Base-by-base conservation (phyloP, 2,888 invertebrate genomes). In the Meandrusa payeni region DNA sequence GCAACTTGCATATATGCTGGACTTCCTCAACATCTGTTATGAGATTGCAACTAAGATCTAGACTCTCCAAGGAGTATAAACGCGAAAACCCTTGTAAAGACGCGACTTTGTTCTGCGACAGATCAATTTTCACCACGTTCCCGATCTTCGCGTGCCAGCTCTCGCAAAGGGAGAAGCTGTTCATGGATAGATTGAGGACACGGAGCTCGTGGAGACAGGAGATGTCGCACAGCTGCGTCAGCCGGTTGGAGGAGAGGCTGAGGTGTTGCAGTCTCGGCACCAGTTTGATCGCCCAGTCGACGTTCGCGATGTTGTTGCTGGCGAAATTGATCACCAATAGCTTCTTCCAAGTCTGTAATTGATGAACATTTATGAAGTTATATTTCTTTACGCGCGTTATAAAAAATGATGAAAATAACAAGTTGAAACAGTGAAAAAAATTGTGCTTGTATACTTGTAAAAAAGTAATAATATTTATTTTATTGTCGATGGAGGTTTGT, bases 31-130 rank as follows among this genome's bases (percentile, higher is more conserved):
- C 91, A 42, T 94, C 92, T 1, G 90, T 89, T 28, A 99, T 93
- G 42, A 90, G 83, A 81, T 99, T 99, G 55, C 94, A 94, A 57
- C 95, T 95, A 28, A 98, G 87, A 85, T 98, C 95, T 49, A 99
- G 81, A 55, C 90, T 92, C 55, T 95, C 94, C 46, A 99, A 78
- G 0, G 97, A 97, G 70, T 95, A 96, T 15, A 98, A 69, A 67
- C 96, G 95, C 0, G 93, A 91, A 57, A 97, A 92, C 0, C 95
- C 94, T 47, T 88, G 81, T 0, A 96, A 76, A 0, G 91, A 89
- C 10, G 89, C 89, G 2, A 98, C 91, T 64, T 91, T 91, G 76
- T 98, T 98, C 57, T 96, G 94, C 0, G 96, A 93, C 33, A 99
- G 75, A 68, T 95, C 93, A 34, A 99, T 90, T 43, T 91, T 91